Evolutionary conservation across 1,140 invertebrate genomes (phyloP).

Genomic region (Lucilia sericata): DNA sequence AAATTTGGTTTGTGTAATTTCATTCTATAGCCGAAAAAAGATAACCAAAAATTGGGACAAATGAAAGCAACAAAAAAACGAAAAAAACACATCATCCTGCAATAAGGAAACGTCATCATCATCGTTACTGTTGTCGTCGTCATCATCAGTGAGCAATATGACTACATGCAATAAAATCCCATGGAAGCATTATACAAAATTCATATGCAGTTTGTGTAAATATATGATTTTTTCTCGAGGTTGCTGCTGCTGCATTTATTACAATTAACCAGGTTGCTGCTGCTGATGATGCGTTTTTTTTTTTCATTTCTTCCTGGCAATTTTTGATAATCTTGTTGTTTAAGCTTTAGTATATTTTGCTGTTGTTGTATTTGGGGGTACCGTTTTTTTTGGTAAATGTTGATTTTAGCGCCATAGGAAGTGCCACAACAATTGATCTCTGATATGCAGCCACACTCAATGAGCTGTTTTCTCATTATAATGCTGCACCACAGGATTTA

Average conservation of each 20-base stretch:
- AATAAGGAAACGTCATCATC: not conserved
- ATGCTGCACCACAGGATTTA: not conserved
- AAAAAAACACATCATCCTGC: not conserved
- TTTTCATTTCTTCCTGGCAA: not conserved
- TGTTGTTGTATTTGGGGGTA: not conserved
- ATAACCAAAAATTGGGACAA: not conserved
- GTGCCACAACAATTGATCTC: conserved; percentile 28
- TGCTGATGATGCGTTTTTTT: not conserved
- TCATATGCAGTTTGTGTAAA: not conserved
- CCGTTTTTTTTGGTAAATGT: not conserved
- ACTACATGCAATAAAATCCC: not conserved
- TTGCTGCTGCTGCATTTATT: not conserved
- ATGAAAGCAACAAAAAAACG: not conserved
- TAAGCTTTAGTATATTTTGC: not conserved
- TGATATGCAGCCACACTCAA: not conserved
- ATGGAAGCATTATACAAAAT: not conserved
- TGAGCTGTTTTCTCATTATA: not conserved
- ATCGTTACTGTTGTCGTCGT: not conserved
- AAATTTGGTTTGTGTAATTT: not conserved
- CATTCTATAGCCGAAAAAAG: not conserved
- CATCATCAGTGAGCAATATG: not conserved
- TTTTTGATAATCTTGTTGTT: not conserved
- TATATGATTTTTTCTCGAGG: not conserved
- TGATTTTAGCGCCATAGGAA: conserved; percentile 26
- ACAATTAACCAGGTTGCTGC: conserved; percentile 6